Evolutionary conservation across 2,113 vertebrate species (phyloP).

Genomic region (Pontoporia blainvillei): DNA sequence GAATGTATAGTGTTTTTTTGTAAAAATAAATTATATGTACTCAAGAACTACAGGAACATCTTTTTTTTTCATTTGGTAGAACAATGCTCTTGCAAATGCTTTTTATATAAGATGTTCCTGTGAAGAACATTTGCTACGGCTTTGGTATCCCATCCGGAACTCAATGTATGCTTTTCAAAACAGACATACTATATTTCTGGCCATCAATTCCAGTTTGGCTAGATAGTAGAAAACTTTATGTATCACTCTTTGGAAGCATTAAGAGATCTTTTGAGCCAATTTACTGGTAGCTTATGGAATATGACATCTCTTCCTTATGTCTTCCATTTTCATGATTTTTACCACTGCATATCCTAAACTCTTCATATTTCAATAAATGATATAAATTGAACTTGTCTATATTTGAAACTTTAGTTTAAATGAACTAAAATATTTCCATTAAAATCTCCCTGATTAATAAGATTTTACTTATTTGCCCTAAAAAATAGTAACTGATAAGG

Average conservation of each 20-base stretch:
- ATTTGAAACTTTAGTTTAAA: not conserved
- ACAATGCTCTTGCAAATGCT: not conserved
- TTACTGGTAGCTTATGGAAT: not conserved
- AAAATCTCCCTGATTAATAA: not conserved
- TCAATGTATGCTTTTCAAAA: not conserved
- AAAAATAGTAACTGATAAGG: not conserved
- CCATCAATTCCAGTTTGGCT: not conserved
- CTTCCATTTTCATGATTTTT: not conserved
- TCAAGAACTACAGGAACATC: not conserved
- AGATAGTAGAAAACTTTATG: not conserved
- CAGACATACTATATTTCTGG: not conserved
- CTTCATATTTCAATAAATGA: not conserved
- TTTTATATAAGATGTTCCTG: not conserved
- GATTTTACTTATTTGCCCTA: not conserved
- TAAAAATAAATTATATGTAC: not conserved
- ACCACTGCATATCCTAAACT: not conserved
- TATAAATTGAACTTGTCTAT: not conserved
- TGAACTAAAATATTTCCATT: not conserved
- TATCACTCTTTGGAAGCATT: not conserved
- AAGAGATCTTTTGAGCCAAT: not conserved
- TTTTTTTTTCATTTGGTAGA: not conserved
- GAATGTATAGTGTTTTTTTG: not conserved
- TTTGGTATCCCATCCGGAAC: not conserved
- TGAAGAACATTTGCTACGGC: not conserved
- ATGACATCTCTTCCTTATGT: not conserved